phyloP scores from a whole-genome alignment of 2,797 vertebrate species.

The Pelobates cultripes region DNA sequence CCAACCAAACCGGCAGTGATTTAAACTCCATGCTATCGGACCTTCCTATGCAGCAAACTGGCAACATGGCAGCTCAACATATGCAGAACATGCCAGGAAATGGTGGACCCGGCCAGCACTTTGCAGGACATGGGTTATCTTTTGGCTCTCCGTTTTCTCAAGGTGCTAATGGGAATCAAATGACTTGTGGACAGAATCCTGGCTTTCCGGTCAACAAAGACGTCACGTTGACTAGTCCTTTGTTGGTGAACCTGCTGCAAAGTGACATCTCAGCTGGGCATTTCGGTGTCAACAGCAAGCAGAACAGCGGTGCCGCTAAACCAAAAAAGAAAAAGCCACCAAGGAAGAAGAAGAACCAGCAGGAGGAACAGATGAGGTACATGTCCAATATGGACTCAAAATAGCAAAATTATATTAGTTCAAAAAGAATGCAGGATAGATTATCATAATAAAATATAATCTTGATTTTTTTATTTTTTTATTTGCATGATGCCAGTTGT shows the following conservation, averaged over 20 bases:
- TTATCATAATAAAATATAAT: no score
- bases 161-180: constrained; percentile 81
- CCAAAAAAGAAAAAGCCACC: constrained; percentile 98
- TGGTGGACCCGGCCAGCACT: constrained; percentile 78
- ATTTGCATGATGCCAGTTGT: no score
- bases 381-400: no score
- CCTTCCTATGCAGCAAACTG: constrained; percentile 86
- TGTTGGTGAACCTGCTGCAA: constrained; percentile 96
- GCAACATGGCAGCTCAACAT: constrained; percentile 88
- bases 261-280: constrained; percentile 97
- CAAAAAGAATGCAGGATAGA: no score
- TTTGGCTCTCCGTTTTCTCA: constrained; percentile 84
- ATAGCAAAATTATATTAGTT: no score
- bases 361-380: constrained; percentile 84
- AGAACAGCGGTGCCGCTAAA: constrained; percentile 86
- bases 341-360: constrained; percentile 92
- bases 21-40: constrained; percentile 91
- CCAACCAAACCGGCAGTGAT: constrained; percentile 70
- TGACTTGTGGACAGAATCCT: constrained; percentile 85
- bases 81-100: constrained; percentile 91
- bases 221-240: constrained; percentile 93
- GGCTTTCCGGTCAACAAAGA: constrained; percentile 94
- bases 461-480: no score
- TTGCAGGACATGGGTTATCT: constrained; percentile 88
- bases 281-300: constrained; percentile 95